Conservation (phyloP, 2,797 vertebrate species). For the Steatocranus sp. region DNA sequence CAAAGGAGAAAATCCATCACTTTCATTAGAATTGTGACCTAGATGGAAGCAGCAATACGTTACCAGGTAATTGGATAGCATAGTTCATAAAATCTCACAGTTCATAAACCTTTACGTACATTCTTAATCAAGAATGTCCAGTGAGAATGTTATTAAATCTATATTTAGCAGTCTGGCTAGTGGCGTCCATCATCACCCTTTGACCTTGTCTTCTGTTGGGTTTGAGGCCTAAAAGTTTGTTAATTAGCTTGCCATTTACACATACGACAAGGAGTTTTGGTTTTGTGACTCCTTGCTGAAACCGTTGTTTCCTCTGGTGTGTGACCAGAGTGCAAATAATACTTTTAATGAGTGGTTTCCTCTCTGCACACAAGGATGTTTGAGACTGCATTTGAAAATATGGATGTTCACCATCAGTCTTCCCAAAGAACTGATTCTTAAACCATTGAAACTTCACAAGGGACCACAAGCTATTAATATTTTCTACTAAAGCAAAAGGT, state of each 20-base stretch:
- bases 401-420: background rate
- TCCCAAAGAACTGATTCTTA: background rate
- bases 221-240: conserved; percentile 35
- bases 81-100: conserved; percentile 32
- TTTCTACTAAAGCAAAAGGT: background rate
- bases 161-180: conserved; percentile 24
- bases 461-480: background rate
- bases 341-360: conserved; percentile 60
- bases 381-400: conserved; percentile 21
- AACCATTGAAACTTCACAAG: background rate
- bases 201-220: conserved; percentile 40
- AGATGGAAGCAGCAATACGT: background rate
- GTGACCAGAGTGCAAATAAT: conserved; percentile 59
- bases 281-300: conserved; percentile 31
- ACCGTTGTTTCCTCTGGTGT: conserved; percentile 28
- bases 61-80: conserved; percentile 37
- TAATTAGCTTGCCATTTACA: conserved; percentile 65
- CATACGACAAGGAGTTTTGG: conserved; percentile 46
- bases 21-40: conserved; percentile 9
- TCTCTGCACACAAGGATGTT: conserved; percentile 14
- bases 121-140: conserved; percentile 35
- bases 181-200: conserved; percentile 25
- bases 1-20: background rate
- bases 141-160: conserved; percentile 31
- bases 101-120: conserved; percentile 18